These are phyloP conservation scores for Sinhomidia bicolor DNA, from an alignment of 2,888 invertebrate species.

Conservation along the genomic window DNA sequence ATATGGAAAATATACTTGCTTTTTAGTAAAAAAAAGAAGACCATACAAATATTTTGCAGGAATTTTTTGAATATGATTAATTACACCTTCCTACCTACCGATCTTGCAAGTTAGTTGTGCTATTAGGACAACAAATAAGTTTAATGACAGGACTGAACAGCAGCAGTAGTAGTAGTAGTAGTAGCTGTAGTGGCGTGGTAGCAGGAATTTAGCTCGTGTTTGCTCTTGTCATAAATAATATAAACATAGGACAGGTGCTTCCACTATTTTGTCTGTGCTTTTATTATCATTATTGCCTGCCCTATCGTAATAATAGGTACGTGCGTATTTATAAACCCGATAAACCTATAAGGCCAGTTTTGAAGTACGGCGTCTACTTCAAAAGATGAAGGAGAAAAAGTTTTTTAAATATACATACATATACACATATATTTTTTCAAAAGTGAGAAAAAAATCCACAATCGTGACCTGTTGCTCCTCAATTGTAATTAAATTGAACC, in stretches of 20 bases:
- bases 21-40: too few relatives aligned
- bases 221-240: slow-evolving; percentile 42
- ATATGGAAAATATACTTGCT: background rate
- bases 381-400: background rate
- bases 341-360: background rate
- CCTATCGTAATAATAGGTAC: background rate
- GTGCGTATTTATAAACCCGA: background rate
- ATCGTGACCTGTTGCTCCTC: slow-evolving; percentile 78
- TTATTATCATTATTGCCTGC: background rate
- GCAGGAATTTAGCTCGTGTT: slow-evolving; percentile 51
- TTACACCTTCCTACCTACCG: slow-evolving; percentile 15
- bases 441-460: slow-evolving; percentile 48
- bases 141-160: slow-evolving; percentile 45
- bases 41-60: background rate
- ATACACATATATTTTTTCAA: background rate
- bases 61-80: slow-evolving; percentile 21
- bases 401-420: too few relatives aligned
- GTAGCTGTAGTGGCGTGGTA: too few relatives aligned
- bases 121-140: slow-evolving; percentile 40
- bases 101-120: background rate
- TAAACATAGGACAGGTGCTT: slow-evolving; percentile 27
- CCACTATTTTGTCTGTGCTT: background rate
- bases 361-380: background rate
- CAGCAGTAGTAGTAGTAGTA: background rate
- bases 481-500: slow-evolving; percentile 77